These are phyloP conservation scores for Pithecia hirsuta DNA, from an alignment of 2,797 vertebrate species.

Conservation along the genomic window DNA sequence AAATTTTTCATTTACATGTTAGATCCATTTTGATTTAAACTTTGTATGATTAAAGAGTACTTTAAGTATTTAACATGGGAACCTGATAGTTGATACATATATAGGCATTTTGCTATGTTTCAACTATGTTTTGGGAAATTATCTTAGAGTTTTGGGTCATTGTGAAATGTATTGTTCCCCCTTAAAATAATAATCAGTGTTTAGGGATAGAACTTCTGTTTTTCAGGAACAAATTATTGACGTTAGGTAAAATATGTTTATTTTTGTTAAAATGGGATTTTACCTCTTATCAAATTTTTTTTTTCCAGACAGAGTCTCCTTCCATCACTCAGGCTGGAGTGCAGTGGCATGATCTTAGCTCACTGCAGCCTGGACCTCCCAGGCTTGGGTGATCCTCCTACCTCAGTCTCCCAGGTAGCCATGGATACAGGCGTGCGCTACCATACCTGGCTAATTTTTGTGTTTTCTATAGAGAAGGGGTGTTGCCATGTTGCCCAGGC, in stretches of 20 bases:
- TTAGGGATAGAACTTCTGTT: background rate
- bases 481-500: background rate
- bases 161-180: background rate
- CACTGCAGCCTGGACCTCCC: background rate
- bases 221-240: background rate
- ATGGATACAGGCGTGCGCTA: background rate
- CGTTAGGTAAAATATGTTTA: background rate
- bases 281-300: background rate
- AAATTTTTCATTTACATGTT: constrained; percentile 5
- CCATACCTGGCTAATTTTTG: background rate
- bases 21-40: background rate
- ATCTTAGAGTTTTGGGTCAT: background rate
- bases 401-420: background rate
- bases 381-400: background rate
- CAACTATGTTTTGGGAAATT: constrained; percentile 31
- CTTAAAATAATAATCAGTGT: constrained; percentile 4
- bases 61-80: constrained; percentile 6
- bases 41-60: background rate
- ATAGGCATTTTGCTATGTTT: background rate
- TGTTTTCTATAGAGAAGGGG: background rate
- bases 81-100: background rate
- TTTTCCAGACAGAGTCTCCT: background rate
- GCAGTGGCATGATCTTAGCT: background rate
- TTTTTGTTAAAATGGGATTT: constrained; percentile 28
- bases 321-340: background rate